Percentiles rank a stretch among this genome's conserved stretches.
phyloP scores from a whole-genome alignment of 2,888 invertebrate species.

The Augiades crinisus region DNA sequence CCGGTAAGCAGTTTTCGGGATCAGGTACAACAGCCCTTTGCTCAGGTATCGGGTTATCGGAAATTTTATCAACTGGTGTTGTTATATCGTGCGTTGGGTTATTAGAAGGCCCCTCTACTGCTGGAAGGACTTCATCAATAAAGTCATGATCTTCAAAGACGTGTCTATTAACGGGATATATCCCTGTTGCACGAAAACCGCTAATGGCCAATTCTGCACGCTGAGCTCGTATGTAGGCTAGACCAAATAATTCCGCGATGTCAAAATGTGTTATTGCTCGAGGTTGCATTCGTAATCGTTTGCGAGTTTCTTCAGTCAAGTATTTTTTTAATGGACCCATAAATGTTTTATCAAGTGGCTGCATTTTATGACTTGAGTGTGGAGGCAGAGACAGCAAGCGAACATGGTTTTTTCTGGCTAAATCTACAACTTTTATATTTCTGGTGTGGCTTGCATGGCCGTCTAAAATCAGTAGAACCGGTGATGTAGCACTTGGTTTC shows the following conservation, averaged over 20 bases:
- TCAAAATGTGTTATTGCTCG: constrained; percentile 29
- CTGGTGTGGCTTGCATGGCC: too few relatives aligned
- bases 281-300: constrained; percentile 21
- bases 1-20: too few relatives aligned
- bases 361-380: too few relatives aligned
- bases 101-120: constrained; percentile 23
- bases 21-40: constrained; percentile 19
- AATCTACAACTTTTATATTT: too few relatives aligned
- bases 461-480: too few relatives aligned
- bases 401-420: too few relatives aligned
- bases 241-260: constrained; percentile 29
- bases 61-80: constrained; percentile 9
- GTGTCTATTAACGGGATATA: constrained; percentile 37
- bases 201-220: constrained; percentile 29
- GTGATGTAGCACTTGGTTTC: too few relatives aligned
- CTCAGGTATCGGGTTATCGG: constrained; percentile 26
- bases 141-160: constrained; percentile 39
- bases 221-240: constrained; percentile 28
- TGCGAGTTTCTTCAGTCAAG: too few relatives aligned
- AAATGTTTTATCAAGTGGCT: too few relatives aligned
- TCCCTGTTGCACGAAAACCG: constrained; percentile 38
- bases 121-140: constrained; percentile 25
- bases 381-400: too few relatives aligned
- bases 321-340: too few relatives aligned
- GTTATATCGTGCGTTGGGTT: constrained; percentile 12